phyloP scores from a whole-genome alignment of 2,113 vertebrate species.

The Takifugu flavidus region DNA sequence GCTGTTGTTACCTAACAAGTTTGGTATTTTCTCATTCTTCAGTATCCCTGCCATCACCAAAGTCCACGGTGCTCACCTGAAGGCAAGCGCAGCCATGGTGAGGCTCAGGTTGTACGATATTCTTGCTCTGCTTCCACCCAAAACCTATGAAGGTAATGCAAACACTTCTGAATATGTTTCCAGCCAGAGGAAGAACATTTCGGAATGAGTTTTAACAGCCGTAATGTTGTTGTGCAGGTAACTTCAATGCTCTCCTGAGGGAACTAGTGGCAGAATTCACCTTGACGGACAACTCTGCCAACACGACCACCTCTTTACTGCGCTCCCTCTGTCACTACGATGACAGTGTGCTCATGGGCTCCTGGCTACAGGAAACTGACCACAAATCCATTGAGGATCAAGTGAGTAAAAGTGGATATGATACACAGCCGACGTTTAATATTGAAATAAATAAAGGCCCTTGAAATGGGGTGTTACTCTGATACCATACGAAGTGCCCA shows the following conservation, averaged over 20 bases:
- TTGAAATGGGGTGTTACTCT: no score
- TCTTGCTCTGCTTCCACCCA: conserved; percentile 93
- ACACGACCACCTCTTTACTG: conserved; percentile 95
- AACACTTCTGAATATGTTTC: neutral
- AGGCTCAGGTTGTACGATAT: conserved; percentile 96
- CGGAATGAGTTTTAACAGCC: conserved; percentile 4
- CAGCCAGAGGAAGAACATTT: neutral
- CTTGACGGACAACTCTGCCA: conserved; percentile 96
- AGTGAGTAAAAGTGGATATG: conserved; percentile 63
- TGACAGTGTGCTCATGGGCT: conserved; percentile 98
- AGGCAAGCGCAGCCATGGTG: conserved; percentile 98
- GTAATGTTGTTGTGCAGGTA: conserved; percentile 70
- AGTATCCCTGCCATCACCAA: conserved; percentile 97
- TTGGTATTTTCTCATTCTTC: conserved; percentile 4
- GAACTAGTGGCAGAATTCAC: conserved; percentile 98
- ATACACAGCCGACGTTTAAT: neutral
- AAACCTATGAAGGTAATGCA: conserved; percentile 93
- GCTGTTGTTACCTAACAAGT: neutral
- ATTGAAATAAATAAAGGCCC: no score
- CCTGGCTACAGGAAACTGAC: conserved; percentile 98
- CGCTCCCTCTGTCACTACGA: conserved; percentile 98
- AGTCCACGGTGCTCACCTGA: conserved; percentile 93
- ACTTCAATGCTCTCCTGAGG: conserved; percentile 92
- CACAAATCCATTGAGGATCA: conserved; percentile 99
- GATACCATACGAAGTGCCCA: neutral